Percentiles rank a stretch among this genome's conserved stretches.
These are phyloP conservation scores for Orbicella faveolata DNA, from an alignment of 64 coral and sea anemone genomes.

Conservation along the genomic window DNA sequence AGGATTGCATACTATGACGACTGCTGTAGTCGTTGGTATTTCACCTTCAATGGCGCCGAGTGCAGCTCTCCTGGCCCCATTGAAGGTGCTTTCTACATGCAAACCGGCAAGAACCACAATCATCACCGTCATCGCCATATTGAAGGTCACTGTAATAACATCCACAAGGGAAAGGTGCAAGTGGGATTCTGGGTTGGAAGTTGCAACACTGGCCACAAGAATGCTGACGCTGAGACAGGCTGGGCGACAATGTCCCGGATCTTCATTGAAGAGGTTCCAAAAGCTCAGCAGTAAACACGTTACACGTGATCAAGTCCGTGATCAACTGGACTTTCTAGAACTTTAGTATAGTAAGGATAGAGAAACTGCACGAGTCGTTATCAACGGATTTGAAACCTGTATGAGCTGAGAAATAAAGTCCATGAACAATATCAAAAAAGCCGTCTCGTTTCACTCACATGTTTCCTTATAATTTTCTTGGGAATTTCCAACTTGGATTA, in stretches of 20 bases:
- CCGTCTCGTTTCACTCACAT: too few species aligned
- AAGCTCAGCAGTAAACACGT: not conserved
- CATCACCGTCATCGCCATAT: not conserved
- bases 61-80: not conserved
- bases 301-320: not conserved
- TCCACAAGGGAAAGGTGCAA: not conserved
- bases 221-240: not conserved
- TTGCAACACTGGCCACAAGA: not conserved
- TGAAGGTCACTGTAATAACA: constrained; percentile 7
- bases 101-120: not conserved
- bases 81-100: not conserved
- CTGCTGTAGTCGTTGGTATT: not conserved
- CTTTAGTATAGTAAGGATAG: too few species aligned
- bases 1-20: not conserved
- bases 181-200: not conserved
- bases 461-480: too few species aligned
- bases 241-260: not conserved
- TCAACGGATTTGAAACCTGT: too few species aligned
- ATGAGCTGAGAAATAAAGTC: too few species aligned
- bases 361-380: too few species aligned
- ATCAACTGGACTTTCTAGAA: not conserved
- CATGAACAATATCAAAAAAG: too few species aligned
- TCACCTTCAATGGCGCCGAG: not conserved
- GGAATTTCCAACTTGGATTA: too few species aligned
- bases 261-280: not conserved